These are phyloP conservation scores for Melanotaenia maccullochi DNA, from an alignment of 2,797 vertebrate genomes.

Conservation along the genomic window DNA sequence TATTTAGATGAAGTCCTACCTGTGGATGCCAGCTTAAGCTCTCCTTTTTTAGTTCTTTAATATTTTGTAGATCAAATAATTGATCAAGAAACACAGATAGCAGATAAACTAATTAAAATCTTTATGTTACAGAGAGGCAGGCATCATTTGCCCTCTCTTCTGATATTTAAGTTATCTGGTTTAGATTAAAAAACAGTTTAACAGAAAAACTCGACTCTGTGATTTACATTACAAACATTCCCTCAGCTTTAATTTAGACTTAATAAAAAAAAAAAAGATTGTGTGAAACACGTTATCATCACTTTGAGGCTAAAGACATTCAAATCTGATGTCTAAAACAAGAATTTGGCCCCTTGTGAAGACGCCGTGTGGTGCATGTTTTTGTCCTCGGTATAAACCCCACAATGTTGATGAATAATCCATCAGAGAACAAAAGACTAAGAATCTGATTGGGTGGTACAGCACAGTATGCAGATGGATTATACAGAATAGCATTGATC, in stretches of 20 bases:
- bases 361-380: constrained; percentile 29
- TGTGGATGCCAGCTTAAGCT: too few species aligned
- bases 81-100: not conserved
- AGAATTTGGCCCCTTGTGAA: constrained; percentile 15
- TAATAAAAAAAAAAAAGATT: not conserved
- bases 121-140: not conserved
- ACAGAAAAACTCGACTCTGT: not conserved
- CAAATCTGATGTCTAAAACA: constrained; percentile 13
- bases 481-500: constrained; percentile 68
- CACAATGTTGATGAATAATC: constrained; percentile 69
- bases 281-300: not conserved
- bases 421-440: constrained; percentile 67
- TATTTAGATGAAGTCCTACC: not conserved
- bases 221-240: not conserved
- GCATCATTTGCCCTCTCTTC: not conserved
- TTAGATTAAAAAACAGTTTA: not conserved
- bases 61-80: not conserved
- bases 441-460: constrained; percentile 64
- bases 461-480: constrained; percentile 67
- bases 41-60: not conserved
- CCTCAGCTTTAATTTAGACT: not conserved
- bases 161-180: not conserved
- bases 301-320: constrained; percentile 26
- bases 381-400: constrained; percentile 31
- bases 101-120: not conserved